phyloP scores from a whole-genome alignment of 2,888 invertebrate genomes.

The Itoplectis maculator region DNA sequence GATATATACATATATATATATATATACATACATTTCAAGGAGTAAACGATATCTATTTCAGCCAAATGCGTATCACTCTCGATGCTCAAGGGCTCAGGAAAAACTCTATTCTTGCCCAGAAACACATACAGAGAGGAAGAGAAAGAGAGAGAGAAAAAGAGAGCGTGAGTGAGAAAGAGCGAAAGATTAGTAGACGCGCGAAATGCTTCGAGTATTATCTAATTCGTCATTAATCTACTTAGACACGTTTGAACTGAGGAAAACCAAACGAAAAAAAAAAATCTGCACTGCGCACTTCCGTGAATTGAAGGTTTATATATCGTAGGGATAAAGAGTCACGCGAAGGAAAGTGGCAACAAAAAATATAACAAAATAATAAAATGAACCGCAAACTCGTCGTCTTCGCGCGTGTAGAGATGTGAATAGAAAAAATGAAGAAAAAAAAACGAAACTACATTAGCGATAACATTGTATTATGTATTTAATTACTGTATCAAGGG shows the following conservation, averaged over 20 bases:
- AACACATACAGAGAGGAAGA: constrained; percentile 24
- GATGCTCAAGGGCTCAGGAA: constrained; percentile 78
- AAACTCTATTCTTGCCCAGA: constrained; percentile 54
- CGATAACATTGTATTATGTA: constrained; percentile 59
- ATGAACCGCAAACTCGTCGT: constrained; percentile 48
- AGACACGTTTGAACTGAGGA: constrained; percentile 50
- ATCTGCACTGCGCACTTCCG: constrained; percentile 84
- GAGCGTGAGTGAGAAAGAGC: background rate
- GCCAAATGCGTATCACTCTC: constrained; percentile 66
- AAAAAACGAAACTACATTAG: constrained; percentile 45
- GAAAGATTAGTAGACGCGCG: constrained; percentile 33
- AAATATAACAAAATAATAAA: constrained; percentile 41
- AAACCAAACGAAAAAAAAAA: constrained; percentile 68
- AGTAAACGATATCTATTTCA: constrained; percentile 47
- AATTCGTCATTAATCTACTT: constrained; percentile 47
- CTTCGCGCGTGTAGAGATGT: constrained; percentile 65
- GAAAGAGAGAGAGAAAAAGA: background rate
- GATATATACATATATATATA: constrained; percentile 34
- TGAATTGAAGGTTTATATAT: constrained; percentile 81
- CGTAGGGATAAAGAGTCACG: constrained; percentile 52
- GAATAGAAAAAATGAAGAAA: constrained; percentile 53
- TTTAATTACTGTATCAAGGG: constrained; percentile 47
- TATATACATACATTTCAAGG: constrained; percentile 36
- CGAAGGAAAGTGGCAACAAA: constrained; percentile 42
- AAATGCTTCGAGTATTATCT: constrained; percentile 46